A percentile compares a stretch with the other conserved stretches of the same genome.
Conservation (phyloP, 2,113 vertebrate species). For the Micronycteris hirsuta region DNA sequence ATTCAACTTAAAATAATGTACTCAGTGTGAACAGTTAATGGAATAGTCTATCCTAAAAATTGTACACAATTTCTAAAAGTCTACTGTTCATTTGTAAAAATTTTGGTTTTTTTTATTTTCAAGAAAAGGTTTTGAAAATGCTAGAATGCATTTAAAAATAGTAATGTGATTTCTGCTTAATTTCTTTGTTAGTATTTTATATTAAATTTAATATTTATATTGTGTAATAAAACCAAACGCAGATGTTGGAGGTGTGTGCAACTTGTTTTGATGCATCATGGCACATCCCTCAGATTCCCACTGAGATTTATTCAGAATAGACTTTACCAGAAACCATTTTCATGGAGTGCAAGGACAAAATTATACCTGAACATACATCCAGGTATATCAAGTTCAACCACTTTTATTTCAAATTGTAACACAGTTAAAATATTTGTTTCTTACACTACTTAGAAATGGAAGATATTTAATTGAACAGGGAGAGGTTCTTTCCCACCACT, state of each 20-base stretch:
- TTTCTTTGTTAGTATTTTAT: not conserved
- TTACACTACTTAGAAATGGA: not conserved
- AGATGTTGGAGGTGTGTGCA: not conserved
- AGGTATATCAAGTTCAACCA: not conserved
- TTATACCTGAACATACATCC: not conserved
- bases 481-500: not conserved
- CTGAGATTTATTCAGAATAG: not conserved
- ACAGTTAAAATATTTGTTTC: not conserved
- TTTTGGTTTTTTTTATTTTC: not conserved
- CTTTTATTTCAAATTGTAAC: not conserved
- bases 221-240: not conserved
- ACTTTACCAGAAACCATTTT: not conserved
- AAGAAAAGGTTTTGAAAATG: not conserved
- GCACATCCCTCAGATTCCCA: not conserved
- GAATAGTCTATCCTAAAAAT: not conserved
- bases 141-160: not conserved
- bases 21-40: not conserved
- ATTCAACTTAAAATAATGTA: not conserved
- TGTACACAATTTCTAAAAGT: not conserved
- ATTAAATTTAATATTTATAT: not conserved
- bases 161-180: not conserved
- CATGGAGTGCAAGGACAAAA: not conserved
- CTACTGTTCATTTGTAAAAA: not conserved
- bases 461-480: not conserved
- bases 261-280: not conserved